These are phyloP conservation scores for Salmo trutta DNA, from an alignment of 2,797 vertebrate species.

Conservation along the genomic window DNA sequence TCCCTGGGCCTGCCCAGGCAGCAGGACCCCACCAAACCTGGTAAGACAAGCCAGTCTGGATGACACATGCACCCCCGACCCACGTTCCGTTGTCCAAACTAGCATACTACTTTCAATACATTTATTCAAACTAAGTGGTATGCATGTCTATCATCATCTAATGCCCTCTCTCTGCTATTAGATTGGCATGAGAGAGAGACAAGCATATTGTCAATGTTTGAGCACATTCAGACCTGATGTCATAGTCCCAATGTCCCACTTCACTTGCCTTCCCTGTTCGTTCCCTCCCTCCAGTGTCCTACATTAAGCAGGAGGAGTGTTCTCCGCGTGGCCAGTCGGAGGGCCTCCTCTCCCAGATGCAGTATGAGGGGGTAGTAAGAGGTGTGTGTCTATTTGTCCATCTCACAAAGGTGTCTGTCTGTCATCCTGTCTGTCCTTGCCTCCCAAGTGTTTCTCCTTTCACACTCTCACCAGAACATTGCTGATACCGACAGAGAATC, in stretches of 20 bases:
- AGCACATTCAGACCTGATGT: neutral
- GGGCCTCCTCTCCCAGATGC: conserved; percentile 83
- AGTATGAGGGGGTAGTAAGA: conserved; percentile 87
- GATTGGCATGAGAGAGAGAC: neutral
- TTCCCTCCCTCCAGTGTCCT: conserved; percentile 64
- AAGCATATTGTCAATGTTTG: neutral
- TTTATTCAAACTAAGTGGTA: neutral
- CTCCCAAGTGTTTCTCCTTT: neutral
- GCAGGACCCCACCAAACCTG: conserved; percentile 89
- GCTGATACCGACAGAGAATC: neutral
- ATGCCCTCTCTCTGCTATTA: neutral
- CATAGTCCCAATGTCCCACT: neutral
- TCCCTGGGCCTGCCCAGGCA: conserved; percentile 94
- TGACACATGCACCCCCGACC: neutral
- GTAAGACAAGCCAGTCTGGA: conserved; percentile 67
- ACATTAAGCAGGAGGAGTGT: conserved; percentile 88
- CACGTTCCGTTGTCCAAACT: neutral
- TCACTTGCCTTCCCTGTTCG: neutral
- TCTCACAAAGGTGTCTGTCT: neutral
- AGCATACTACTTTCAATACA: neutral
- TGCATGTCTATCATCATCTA: neutral
- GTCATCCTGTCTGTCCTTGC: neutral
- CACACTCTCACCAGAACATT: neutral
- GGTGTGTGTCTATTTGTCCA: conserved; percentile 60
- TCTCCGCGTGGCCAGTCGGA: conserved; percentile 84